phyloP scores from a whole-genome alignment of 1,140 invertebrate genomes.

The Aphaenogaster ashmeadi region DNA sequence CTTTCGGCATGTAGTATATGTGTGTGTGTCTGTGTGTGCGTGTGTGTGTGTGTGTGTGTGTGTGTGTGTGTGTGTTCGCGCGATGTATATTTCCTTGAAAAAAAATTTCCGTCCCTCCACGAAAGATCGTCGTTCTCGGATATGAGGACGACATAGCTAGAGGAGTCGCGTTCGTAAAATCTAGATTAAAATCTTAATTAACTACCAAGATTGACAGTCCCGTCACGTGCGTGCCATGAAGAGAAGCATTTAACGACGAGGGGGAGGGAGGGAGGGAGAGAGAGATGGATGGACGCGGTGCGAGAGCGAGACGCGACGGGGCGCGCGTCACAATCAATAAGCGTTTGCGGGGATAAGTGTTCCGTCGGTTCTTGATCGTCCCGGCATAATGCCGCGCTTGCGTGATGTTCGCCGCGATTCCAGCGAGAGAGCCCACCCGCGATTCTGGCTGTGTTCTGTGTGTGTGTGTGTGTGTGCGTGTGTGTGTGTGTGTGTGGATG shows the following conservation, averaged over 20 bases:
- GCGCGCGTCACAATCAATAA: conserved; percentile 79
- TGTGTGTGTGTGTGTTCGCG: too few relatives aligned
- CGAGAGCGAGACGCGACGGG: conserved; percentile 68
- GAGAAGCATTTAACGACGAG: not conserved
- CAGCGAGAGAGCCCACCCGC: conserved; percentile 41
- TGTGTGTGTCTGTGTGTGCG: too few relatives aligned
- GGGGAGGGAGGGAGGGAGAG: conserved; percentile 17
- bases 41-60: too few relatives aligned
- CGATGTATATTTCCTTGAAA: too few relatives aligned
- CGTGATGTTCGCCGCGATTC: conserved; percentile 70
- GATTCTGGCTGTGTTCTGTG: conserved; percentile 30
- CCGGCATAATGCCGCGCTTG: conserved; percentile 75
- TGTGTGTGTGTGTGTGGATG: not conserved
- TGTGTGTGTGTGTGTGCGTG: not conserved
- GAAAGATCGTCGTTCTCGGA: not conserved
- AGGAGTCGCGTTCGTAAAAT: conserved; percentile 6
- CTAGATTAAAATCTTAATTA: conserved; percentile 32
- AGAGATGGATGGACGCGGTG: conserved; percentile 32
- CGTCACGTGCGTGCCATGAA: conserved; percentile 42
- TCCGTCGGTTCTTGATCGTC: conserved; percentile 72
- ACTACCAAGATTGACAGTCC: not conserved
- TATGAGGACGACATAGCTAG: conserved; percentile 11
- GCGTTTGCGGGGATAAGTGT: conserved; percentile 76
- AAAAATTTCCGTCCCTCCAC: not conserved
- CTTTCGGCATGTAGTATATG: not conserved